Evolutionary conservation across 2,888 invertebrate species (phyloP).

Genomic region (Ormia ochracea): DNA sequence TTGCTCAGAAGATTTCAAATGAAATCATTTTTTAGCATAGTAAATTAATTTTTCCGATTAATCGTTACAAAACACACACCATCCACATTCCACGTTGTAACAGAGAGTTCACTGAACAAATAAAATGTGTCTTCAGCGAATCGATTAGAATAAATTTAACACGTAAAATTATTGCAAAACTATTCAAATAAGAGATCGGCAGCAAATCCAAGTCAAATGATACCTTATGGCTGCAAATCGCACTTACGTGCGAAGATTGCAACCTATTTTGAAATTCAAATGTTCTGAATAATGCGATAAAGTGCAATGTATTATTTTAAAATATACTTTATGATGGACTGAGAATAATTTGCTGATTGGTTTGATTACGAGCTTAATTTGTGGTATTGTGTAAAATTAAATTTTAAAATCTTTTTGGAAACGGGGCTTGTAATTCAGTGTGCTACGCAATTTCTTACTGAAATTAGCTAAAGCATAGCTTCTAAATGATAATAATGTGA

Average conservation of each 20-base stretch:
- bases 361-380: neutral
- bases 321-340: neutral
- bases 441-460: no score
- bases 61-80: slow-evolving; percentile 22
- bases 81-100: slow-evolving; percentile 30
- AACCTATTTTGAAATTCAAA: slow-evolving; percentile 7
- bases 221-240: neutral
- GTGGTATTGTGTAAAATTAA: neutral
- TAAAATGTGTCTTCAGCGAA: slow-evolving; percentile 46
- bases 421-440: neutral
- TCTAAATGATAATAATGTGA: no score
- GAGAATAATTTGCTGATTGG: neutral
- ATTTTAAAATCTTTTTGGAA: neutral
- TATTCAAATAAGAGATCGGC: slow-evolving; percentile 6
- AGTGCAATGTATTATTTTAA: slow-evolving; percentile 44
- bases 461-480: no score
- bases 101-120: slow-evolving; percentile 57
- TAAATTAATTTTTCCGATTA: slow-evolving; percentile 3
- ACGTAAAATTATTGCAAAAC: slow-evolving; percentile 50
- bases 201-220: neutral
- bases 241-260: neutral
- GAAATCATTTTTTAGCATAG: neutral
- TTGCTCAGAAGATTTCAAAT: no score
- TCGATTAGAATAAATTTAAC: slow-evolving; percentile 58
- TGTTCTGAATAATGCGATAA: slow-evolving; percentile 32